Evolutionary conservation across 2,888 invertebrate genomes (phyloP), one percentile per base, ranked within the genome.

Genomic region (Trisateles emortualis): DNA sequence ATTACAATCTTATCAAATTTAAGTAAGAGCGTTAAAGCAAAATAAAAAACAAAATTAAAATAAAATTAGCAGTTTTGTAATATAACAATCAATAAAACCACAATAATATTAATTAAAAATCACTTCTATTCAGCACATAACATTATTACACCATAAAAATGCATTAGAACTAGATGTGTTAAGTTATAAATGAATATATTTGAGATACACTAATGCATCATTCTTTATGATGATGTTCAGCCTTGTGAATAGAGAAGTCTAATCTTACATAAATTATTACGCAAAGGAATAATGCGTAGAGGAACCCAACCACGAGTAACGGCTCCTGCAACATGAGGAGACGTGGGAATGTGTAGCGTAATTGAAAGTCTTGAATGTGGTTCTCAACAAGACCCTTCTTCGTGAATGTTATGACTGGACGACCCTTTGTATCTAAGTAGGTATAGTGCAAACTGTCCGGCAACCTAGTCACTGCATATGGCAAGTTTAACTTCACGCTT

Each of bases 251-350:
- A 52, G 99, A 97, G 92, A 99, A 99, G 93, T 99, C 99, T 83
- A 99, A 93, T 72, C 99, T 95, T 59, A 99, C 97, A 91, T 98
- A 98, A 75, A 99, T 93, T 83, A 99, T 98, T 51, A 99, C 98
- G 74, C 96, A 92, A 48, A 98, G 81, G 92, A 99, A 99, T 64
- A 99, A 92, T 32, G 97, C 88, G 84, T 97, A 98, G 67, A 99
- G 95, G 73, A 98, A 98, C 19, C 95, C 94, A 56, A 98, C 96
- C 22, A 99, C 96, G 45, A 99, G 90, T 32, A 99, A 83, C 0
- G 99, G 99, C 85, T 99, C 99, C 80, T 98, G 97, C 35, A 99
- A 92, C 95, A 99, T 95, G 24, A 97, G 92, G 38, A 96, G 84
- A 68, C 96, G 95, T 26, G 97, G 96, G 94, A 98, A 99, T 68